These are phyloP conservation scores for Pherbina coryleti DNA, from an alignment of 2,888 invertebrate species.

Conservation along the genomic window DNA sequence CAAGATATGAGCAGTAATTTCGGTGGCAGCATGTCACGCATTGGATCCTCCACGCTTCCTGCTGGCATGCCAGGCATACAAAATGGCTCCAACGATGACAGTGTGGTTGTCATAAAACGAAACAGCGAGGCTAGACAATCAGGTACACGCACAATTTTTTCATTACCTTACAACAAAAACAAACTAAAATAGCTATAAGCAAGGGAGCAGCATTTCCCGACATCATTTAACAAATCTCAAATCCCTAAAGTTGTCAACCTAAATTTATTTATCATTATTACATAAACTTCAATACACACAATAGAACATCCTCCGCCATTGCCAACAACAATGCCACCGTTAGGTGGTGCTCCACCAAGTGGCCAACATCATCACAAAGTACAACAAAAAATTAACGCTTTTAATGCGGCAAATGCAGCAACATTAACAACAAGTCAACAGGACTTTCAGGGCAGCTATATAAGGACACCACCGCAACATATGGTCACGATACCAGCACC, in stretches of 20 bases:
- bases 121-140: slow-evolving; percentile 65
- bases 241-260: slow-evolving; percentile 1
- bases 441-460: slow-evolving; percentile 49
- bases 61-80: slow-evolving; percentile 58
- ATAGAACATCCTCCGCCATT: slow-evolving; percentile 69
- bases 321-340: slow-evolving; percentile 69
- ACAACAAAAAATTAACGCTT: slow-evolving; percentile 64
- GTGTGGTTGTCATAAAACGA: slow-evolving; percentile 59
- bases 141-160: slow-evolving; percentile 53
- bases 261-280: slow-evolving; percentile 40
- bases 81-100: slow-evolving; percentile 66
- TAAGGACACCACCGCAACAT: slow-evolving; percentile 49
- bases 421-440: slow-evolving; percentile 45
- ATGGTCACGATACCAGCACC: slow-evolving; percentile 48
- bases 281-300: slow-evolving; percentile 31
- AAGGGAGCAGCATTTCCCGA: no score
- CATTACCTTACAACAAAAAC: no score
- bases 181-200: no score
- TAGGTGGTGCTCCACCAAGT: slow-evolving; percentile 54
- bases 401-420: slow-evolving; percentile 62
- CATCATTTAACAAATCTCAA: slow-evolving; percentile 23
- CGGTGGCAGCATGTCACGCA: slow-evolving; percentile 56
- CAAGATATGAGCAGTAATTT: slow-evolving; percentile 58
- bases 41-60: slow-evolving; percentile 61
- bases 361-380: slow-evolving; percentile 52